phyloP scores from a whole-genome alignment of 2,888 invertebrate genomes.

The Orchesella flavescens region DNA sequence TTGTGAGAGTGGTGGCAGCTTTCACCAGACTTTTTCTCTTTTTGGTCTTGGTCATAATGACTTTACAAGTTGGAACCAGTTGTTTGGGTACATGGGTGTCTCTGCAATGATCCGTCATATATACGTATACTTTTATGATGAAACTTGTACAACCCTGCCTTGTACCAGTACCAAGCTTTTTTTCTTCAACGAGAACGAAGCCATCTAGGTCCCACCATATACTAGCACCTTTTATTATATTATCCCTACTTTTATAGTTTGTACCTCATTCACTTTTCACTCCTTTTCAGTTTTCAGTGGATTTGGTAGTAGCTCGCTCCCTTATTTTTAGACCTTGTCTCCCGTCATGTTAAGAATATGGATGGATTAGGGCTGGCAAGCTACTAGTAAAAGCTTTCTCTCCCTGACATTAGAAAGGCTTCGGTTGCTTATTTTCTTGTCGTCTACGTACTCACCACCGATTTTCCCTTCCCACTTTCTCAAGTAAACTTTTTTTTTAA shows the following conservation, averaged over 20 bases:
- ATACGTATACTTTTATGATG: not conserved
- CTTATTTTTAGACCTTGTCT: conserved; percentile 48
- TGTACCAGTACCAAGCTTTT: too few species aligned
- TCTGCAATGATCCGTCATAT: conserved; percentile 1
- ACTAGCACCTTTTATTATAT: conserved; percentile 22
- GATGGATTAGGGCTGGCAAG: conserved; percentile 64
- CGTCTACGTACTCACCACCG: conserved; percentile 18
- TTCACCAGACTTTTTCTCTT: conserved; percentile 41
- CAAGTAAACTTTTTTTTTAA: conserved; percentile 28
- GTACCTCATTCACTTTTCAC: conserved; percentile 20
- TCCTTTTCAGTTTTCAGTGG: conserved; percentile 23
- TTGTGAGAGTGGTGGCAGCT: conserved; percentile 28
- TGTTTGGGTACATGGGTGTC: not conserved
- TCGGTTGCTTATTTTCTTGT: conserved; percentile 31
- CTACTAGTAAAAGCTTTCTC: conserved; percentile 61
- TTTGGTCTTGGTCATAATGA: conserved; percentile 21
- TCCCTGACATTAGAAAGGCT: conserved; percentile 57
- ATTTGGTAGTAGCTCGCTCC: conserved; percentile 9
- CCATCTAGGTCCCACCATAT: too few species aligned
- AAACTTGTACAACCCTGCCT: too few species aligned
- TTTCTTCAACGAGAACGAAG: not conserved
- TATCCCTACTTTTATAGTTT: not conserved
- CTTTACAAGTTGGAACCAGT: not conserved
- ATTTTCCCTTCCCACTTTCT: conserved; percentile 52
- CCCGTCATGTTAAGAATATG: conserved; percentile 61